Conservation (phyloP, 2,113 vertebrate genomes). For the Macrotis lagotis region DNA sequence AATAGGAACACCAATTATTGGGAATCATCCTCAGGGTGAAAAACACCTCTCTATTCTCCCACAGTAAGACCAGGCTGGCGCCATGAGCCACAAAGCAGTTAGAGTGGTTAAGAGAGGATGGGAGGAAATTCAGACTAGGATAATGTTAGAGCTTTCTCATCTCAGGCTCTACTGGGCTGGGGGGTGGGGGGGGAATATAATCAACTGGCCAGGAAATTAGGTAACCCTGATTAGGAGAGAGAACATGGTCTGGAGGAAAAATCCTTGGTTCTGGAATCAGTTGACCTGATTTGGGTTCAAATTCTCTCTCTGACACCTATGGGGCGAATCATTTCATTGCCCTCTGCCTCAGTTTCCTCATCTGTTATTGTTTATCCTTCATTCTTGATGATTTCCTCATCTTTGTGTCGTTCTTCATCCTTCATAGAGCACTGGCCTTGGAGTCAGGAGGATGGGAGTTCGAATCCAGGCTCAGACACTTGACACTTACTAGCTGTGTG, state of each 20-base stretch:
- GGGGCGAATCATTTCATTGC: neutral
- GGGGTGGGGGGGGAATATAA: too few species aligned
- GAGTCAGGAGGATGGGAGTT: too few species aligned
- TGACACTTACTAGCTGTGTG: too few species aligned
- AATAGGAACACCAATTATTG: slow-evolving; percentile 71
- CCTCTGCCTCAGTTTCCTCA: neutral
- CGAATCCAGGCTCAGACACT: too few species aligned
- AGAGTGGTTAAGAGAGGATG: slow-evolving; percentile 2
- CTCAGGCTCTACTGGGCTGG: neutral
- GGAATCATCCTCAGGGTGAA: slow-evolving; percentile 62
- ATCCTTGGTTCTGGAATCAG: neutral
- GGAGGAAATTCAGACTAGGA: neutral
- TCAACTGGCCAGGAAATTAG: neutral
- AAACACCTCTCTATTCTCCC: slow-evolving; percentile 52
- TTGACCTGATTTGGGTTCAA: neutral
- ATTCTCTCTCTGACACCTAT: neutral
- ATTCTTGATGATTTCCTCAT: neutral
- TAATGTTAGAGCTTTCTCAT: slow-evolving; percentile 3
- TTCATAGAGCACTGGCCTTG: too few species aligned
- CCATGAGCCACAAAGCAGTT: neutral
- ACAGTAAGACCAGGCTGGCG: neutral
- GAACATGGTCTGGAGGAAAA: neutral
- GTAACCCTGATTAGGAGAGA: neutral
- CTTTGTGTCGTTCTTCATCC: too few species aligned
- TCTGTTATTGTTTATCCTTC: neutral